Evolutionary conservation across 2,113 vertebrate genomes (phyloP).

Genomic region (Apus apus): DNA sequence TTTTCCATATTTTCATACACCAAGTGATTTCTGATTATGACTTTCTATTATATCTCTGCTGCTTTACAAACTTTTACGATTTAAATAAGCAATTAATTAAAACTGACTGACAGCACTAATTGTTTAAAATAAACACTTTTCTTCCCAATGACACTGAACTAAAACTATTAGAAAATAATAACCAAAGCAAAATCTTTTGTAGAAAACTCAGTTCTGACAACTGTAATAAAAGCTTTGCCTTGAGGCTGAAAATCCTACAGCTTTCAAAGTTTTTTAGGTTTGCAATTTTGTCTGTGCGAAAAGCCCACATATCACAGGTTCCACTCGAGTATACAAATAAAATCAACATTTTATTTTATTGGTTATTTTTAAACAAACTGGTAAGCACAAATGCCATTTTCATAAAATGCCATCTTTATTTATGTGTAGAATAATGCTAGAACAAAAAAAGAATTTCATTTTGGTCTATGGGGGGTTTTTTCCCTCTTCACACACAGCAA

Average conservation of each 20-base stretch:
- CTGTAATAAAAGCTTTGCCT: background rate
- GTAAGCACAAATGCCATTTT: background rate
- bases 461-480: background rate
- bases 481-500: background rate
- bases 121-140: constrained; percentile 9
- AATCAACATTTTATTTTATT: background rate
- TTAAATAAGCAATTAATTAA: constrained; percentile 39
- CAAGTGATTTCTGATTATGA: background rate
- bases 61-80: constrained; percentile 6
- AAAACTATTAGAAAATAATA: constrained; percentile 21
- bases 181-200: background rate
- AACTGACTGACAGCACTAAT: constrained; percentile 4
- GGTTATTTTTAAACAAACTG: background rate
- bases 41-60: background rate
- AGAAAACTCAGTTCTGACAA: background rate
- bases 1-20: background rate
- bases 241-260: background rate
- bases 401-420: background rate
- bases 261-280: background rate
- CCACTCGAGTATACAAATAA: background rate
- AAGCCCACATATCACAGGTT: background rate
- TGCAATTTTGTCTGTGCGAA: background rate
- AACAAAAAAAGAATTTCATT: background rate
- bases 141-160: background rate
- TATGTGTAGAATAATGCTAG: background rate